Evolutionary conservation across 2,113 vertebrate genomes (phyloP), one percentile per base, ranked within the genome.

Genomic region (Cricetomys ansorgei): DNA sequence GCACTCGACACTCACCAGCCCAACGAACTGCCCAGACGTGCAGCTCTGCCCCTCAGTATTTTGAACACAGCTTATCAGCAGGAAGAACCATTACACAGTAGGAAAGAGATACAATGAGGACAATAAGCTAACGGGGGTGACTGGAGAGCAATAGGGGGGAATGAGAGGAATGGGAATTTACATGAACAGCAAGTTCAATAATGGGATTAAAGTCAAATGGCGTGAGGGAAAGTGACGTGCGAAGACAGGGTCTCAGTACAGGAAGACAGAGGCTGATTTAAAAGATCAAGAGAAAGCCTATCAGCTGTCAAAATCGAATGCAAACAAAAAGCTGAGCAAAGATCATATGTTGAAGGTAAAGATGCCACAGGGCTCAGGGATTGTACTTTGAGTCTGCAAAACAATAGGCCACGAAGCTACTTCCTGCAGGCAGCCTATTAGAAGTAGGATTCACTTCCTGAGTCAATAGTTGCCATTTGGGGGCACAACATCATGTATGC

Each of bases 91-190:
- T 62, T 1, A 7, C 97, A 86, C 43, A 67, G 57, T 4, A 45
- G 93, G 88, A 77, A 3, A 94, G 43, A 43, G 65, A 88, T 50
- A 89, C 97, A 98, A 97, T 98, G 92, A 97, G 88, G 96, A 95
- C 85, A 81, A 59, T 29, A 93, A 98, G 95, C 43, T 25, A 23
- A 72, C 13, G 3, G 15, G 75, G 48, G 13, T 10, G 29, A 77
- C 45, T 40, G 11, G 53, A 81, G 64, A 37, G 70, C 37, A 3
- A 16, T 2, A 64, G 34, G 27, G 23, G 5, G 12, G 79, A 83
- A 48, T 31, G 37, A 2, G 8, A 17, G 0, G 67, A 5, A 62
- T 64, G 55, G 45, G 12, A 17, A 8, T 43, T 43, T 5, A 16
- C 5, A 50, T 1, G 27, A 75, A 37, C 4, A 45, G 3, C 64